Evolutionary conservation across 2,797 vertebrate genomes (phyloP), one percentile per base, ranked within the genome.

Genomic region (Cossypha heuglini): DNA sequence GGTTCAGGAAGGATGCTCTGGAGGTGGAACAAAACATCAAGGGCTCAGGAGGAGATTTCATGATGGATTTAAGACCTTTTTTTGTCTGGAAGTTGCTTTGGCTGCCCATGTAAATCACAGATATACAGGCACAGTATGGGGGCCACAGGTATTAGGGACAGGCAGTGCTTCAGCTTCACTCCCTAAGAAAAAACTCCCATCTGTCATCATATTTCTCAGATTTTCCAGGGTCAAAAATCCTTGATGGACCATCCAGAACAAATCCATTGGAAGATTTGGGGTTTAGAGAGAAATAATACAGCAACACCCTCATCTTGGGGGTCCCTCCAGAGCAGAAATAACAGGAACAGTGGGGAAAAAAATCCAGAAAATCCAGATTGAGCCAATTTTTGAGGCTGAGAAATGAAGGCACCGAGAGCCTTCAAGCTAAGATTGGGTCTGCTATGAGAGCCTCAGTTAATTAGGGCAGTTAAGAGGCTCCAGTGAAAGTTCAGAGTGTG

Each of bases 401-500:
- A 67, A 94, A 57, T 4, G n/a, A 57, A 74, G 24, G 26, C 59
- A 25, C 45, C 6, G 43, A 71, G 42, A 80, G 21, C 19, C 54
- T 58, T 16, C 14, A 16, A 51, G 81, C 82, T 61, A 3, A 45
- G 31, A 35, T 1, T 43, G 42, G 46, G 61, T 72, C 16, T 28
- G 13, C 13, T 38, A 10, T 71, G 80, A 55, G 3, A 49, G 7
- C 8, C 64, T 33, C 13, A 35, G 29, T 22, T 88, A 93, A 92
- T 84, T 45, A 57, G 63, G 74, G n/a, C 77, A 92, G n/a, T 13
- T 6, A 4, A 22, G 74, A 93, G 74, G 63, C 63, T n/a, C 1
- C 66, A 91, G 84, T 89, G 90, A 92, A 91, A 88, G 92, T 90
- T 95, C n/a, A 58, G 79, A 21, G 33, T 6, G 68, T 77, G 5